These are phyloP conservation scores for Microtus ochrogaster DNA, from an alignment of 2,113 vertebrate genomes.

Conservation along the genomic window DNA sequence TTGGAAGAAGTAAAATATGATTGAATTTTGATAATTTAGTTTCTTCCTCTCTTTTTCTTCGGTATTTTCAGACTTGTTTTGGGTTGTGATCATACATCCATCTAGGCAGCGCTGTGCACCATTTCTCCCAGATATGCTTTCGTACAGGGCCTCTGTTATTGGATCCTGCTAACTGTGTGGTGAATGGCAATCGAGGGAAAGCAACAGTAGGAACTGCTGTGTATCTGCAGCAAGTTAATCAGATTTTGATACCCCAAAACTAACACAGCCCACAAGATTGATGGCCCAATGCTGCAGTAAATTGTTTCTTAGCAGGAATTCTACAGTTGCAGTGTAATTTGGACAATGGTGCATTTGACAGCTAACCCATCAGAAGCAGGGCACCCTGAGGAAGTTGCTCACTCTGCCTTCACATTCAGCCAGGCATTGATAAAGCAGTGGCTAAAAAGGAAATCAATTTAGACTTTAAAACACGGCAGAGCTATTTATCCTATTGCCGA, in stretches of 20 bases:
- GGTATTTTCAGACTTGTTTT: neutral
- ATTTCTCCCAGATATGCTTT: slow-evolving; percentile 1
- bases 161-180: slow-evolving; percentile 51
- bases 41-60: slow-evolving; percentile 34
- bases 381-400: slow-evolving; percentile 87
- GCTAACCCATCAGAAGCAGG: slow-evolving; percentile 88
- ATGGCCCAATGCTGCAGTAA: slow-evolving; percentile 84
- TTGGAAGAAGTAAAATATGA: slow-evolving; percentile 24
- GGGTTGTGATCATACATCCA: neutral
- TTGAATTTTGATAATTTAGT: neutral
- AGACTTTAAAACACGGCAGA: slow-evolving; percentile 85
- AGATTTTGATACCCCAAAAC: slow-evolving; percentile 80
- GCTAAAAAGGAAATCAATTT: slow-evolving; percentile 91
- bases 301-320: slow-evolving; percentile 90
- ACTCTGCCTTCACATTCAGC: slow-evolving; percentile 84
- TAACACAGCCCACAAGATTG: slow-evolving; percentile 77
- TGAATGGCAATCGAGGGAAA: slow-evolving; percentile 66
- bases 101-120: neutral
- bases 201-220: slow-evolving; percentile 56
- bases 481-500: slow-evolving; percentile 81
- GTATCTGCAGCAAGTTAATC: slow-evolving; percentile 77
- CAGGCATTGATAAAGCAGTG: slow-evolving; percentile 85
- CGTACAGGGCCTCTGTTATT: slow-evolving; percentile 28
- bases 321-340: slow-evolving; percentile 89
- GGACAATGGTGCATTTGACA: slow-evolving; percentile 93